Percentiles rank a stretch among this genome's conserved stretches.
These are phyloP conservation scores for Myripristis jacobus DNA, from an alignment of 2,797 vertebrate species.

Conservation along the genomic window DNA sequence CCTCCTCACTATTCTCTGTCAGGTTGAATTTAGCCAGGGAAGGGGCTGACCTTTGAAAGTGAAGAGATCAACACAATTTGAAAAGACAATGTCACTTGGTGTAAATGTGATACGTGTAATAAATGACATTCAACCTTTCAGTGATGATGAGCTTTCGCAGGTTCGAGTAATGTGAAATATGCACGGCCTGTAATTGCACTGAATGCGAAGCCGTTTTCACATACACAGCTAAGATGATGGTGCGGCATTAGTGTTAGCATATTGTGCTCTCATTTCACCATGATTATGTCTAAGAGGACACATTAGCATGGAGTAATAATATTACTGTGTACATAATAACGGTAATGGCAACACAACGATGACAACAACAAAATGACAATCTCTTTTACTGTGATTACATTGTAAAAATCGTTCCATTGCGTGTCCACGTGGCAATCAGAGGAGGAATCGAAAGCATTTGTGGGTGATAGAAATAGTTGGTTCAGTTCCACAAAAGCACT, in stretches of 20 bases:
- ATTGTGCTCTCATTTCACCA: slow-evolving; percentile 58
- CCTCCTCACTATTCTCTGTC: slow-evolving; percentile 95
- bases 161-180: slow-evolving; percentile 73
- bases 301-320: slow-evolving; percentile 68
- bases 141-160: slow-evolving; percentile 83
- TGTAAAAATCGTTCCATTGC: slow-evolving; percentile 36
- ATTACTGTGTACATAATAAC: slow-evolving; percentile 62
- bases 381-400: slow-evolving; percentile 63
- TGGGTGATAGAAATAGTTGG: slow-evolving; percentile 50
- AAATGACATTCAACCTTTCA: slow-evolving; percentile 88
- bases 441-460: slow-evolving; percentile 42
- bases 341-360: slow-evolving; percentile 56
- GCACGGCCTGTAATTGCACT: slow-evolving; percentile 62
- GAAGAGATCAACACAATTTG: slow-evolving; percentile 99
- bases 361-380: slow-evolving; percentile 58
- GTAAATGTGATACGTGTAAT: slow-evolving; percentile 95
- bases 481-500: slow-evolving; percentile 52
- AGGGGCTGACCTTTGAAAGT: slow-evolving; percentile 99
- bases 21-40: slow-evolving; percentile 97
- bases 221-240: slow-evolving; percentile 43
- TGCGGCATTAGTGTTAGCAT: slow-evolving; percentile 29
- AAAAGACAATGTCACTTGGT: slow-evolving; percentile 99
- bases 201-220: slow-evolving; percentile 53
- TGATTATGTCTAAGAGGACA: slow-evolving; percentile 71
- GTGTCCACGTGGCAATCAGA: slow-evolving; percentile 36